Base-by-base conservation (phyloP, 2,113 vertebrate species). In the Tonatia bakeri region DNA sequence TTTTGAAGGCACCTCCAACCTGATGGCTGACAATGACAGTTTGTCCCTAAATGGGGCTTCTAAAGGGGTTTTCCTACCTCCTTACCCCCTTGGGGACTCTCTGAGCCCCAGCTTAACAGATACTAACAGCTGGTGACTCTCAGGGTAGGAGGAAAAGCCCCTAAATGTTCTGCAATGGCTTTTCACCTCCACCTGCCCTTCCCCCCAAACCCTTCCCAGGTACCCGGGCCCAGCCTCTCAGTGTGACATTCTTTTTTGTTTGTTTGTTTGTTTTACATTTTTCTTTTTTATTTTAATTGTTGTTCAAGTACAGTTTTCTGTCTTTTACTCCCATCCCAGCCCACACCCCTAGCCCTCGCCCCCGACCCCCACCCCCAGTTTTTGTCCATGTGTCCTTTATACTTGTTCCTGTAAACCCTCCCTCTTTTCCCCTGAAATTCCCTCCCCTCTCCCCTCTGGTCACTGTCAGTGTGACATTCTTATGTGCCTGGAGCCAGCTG, bases 21-120 rank as follows among this genome's bases (percentile, higher is more conserved):
- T 0, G 3, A 70, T 7, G 56, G 26, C 69, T 88, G 52, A 95
- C 64, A 90, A 61, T 94, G 83, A 96, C 92, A 43, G 95, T 93
- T 96, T 92, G 89, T 52, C 86, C 73, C 54, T 56, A 79, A 28
- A 12, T 24, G 95, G 93, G 95, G 72, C 56, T 97, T 96, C 94
- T 90, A 73, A 72, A 15, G 97, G 97, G 96, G 81, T 11, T 97
- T 98, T 97, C 96, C 96, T 72, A 81, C 36, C 92, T 82, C 28
- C 19, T 67, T 13, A 73, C 75, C 80, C 43, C 22, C 10, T 50
- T 72, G 85, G 72, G 87, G 70, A 79, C 36, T 94, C 91, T 72
- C 52, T 90, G 92, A 94, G 36, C 86, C 87, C 92, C 95, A 87
- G 20, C 33, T 84, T 77, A 83, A 76, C 89, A 69, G 43, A 95